Conservation (phyloP, 2,113 vertebrate species). For the Ploceus nigricollis region DNA sequence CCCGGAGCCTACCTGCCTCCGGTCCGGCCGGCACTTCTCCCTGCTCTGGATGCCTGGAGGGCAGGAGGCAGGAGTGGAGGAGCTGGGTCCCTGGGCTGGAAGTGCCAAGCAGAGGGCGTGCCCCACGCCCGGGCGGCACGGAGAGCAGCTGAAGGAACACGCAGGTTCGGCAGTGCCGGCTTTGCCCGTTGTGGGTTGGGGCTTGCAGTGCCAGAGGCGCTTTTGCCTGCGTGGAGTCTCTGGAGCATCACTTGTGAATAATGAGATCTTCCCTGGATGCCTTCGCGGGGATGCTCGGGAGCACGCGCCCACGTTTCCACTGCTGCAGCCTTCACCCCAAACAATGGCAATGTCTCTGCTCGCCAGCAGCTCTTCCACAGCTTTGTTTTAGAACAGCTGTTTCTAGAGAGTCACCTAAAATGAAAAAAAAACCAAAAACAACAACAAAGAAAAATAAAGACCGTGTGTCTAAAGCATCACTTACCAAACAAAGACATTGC, state of each 20-base stretch:
- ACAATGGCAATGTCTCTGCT: background rate
- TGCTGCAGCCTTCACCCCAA: background rate
- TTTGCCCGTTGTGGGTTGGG: slow-evolving; percentile 14
- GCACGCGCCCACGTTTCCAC: background rate
- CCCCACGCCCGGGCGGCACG: background rate
- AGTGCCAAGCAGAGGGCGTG: slow-evolving; percentile 13
- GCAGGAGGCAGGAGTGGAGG: background rate
- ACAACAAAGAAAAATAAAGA: too few relatives aligned
- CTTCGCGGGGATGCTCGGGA: background rate
- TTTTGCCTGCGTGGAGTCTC: background rate
- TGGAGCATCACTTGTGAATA: background rate
- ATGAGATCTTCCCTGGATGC: background rate
- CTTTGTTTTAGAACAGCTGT: background rate
- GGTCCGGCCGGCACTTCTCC: background rate
- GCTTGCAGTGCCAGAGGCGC: background rate
- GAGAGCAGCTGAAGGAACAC: slow-evolving; percentile 4
- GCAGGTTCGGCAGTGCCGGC: background rate
- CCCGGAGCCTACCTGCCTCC: background rate
- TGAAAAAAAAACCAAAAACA: fast-evolving
- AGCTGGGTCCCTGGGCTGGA: background rate
- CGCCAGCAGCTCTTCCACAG: background rate
- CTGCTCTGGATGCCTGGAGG: background rate
- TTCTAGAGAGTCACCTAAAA: background rate
- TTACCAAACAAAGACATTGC: background rate
- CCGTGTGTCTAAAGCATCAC: background rate